Evolutionary conservation across 1,140 invertebrate genomes (phyloP), one percentile per base, ranked within the genome.

Genomic region (Heliothis virescens): DNA sequence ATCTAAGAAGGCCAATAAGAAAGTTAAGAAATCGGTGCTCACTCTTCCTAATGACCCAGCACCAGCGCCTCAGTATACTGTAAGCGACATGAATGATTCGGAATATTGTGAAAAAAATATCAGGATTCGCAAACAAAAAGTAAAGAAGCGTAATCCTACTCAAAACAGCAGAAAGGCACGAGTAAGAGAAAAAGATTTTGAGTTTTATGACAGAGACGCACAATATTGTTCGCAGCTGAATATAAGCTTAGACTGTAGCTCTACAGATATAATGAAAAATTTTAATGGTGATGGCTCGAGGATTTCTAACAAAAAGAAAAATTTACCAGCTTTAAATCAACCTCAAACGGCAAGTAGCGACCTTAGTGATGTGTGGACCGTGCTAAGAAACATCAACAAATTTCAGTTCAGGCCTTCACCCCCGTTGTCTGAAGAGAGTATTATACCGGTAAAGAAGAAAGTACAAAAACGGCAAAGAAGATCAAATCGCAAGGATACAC

Each of bases 1-100:
- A 1, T 11, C 53, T 7, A 92, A 90, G 82, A 74, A 76, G 72
- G 82, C 26, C 50, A 83, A 48, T 47, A 91, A 90, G 79, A 93
- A 91, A 72, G 77, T 82, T 47, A 93, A 92, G 73, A 91, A 91
- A 80, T 92, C 90, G 5, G 89, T 93, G 12, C 81, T 92, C 18
- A 91, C 91, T 3, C 83, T 94, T 55, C 91, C 92, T 0, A 93
- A 91, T 77, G 77, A 90, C 41, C 84, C 84, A 11, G 63, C 80
- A 26, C 82, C 79, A n/a, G 69, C 83, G 18, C 88, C 87, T 59
- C 87, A 90, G 81, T 92, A 89, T 74, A 92, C 91, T 55, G 91
- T 90, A 4, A 93, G 92, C 73, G 92, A 94, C 67, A 90, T 93
- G 86, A 94, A 91, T 48, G 91, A 94, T 72, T 90, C 87, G 0